Base-by-base conservation (phyloP, 2,888 invertebrate genomes). In the Himalopsyche kuldschensis region DNA sequence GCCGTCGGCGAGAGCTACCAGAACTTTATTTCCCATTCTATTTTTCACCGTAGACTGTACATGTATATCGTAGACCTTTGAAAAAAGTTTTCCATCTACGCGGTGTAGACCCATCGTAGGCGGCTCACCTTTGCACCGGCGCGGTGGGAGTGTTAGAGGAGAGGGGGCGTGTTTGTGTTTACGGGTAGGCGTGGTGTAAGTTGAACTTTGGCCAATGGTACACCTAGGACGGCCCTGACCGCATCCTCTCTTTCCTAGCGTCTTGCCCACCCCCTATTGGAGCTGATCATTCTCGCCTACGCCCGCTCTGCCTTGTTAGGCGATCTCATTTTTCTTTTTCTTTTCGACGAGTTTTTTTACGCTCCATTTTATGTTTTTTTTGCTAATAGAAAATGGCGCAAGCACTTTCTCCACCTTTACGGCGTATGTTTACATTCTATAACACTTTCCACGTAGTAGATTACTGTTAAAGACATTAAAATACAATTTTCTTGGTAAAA, bases 161-260 rank as follows among this genome's bases (percentile, higher is more conserved):
- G 47, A 31, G 82, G 79, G 83, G 84, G 86, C 84, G 85, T 84
- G 76, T 31, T 81, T n/a, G 32, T 46, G 41, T 69, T 77, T 48
- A 55, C 78, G 78, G 63, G 20, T 82, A 80, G 86, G 86, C 86
- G 86, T 85, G 85, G 35, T 78, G 75, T 31, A n/a, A 11, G 41
- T 20, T 17, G 20, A 48, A 20, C 20, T 10, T 15, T 32, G 81
- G 81, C 86, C 86, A 86, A 86, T 86, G 27, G 75, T 31, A 27
- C 24, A 48, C 79, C 30, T 27, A 31, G 80, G 78, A 79, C 46
- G 84, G 82, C 48, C 78, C 48, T 48, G 80, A 79, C 81, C 81
- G 48, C 85, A 63, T 55, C 81, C 63, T 55, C 81, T 79, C 78
- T 81, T 48, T 31, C 78, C 81, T 79, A 46, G 31, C 78, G 79